Conservation (phyloP, 2,797 vertebrate species). For the Alcedo atthis region DNA sequence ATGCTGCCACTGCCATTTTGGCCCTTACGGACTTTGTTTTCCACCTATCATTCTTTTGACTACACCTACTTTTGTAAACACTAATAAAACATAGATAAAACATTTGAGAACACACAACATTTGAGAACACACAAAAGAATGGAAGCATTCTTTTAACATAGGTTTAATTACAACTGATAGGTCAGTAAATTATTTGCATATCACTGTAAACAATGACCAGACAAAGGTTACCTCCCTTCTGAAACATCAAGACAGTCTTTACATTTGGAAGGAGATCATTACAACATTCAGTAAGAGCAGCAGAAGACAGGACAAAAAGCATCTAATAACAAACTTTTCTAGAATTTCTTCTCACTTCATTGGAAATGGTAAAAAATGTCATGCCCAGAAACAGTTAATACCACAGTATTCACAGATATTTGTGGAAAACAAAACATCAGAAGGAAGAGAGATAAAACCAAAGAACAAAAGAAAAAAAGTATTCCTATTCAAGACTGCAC, state of each 20-base stretch:
- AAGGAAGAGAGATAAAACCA: not conserved
- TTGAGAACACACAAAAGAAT: not conserved
- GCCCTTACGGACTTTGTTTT: not conserved
- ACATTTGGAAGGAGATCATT: not conserved
- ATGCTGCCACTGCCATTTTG: not conserved
- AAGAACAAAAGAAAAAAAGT: not conserved
- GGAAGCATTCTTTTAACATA: not conserved
- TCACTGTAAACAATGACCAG: not conserved
- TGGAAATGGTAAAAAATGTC: not conserved
- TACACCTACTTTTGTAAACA: not conserved
- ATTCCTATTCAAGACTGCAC: not conserved
- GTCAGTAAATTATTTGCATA: not conserved
- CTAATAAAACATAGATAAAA: not conserved
- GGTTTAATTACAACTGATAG: not conserved
- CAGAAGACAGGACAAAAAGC: not conserved
- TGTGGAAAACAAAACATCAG: not conserved
- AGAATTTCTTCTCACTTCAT: not conserved
- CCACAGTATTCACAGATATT: not conserved
- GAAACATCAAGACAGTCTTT: not conserved
- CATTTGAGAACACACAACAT: not conserved
- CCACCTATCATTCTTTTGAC: not conserved
- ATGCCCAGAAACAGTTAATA: not conserved
- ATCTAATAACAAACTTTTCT: not conserved
- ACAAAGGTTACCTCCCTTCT: not conserved
- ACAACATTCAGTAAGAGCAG: not conserved